These are phyloP conservation scores for Nesoenas mayeri DNA, from an alignment of 2,113 vertebrate species.

Conservation along the genomic window DNA sequence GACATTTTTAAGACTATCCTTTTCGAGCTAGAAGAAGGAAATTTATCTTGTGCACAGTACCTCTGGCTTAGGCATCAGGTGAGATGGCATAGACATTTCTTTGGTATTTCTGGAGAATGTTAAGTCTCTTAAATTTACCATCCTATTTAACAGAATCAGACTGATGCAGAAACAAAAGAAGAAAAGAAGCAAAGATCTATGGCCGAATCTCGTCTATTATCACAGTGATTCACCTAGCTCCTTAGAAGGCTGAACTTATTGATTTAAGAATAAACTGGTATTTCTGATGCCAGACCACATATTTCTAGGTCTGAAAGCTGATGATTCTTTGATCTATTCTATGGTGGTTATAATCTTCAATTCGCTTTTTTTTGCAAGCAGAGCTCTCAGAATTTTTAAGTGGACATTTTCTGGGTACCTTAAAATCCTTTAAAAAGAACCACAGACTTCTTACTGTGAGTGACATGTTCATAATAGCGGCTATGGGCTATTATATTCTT, in stretches of 20 bases:
- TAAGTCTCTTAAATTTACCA: not conserved
- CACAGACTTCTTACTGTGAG: not conserved
- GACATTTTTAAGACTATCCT: conserved; percentile 83
- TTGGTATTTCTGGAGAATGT: not conserved
- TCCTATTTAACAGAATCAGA: not conserved
- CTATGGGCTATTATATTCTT: not conserved
- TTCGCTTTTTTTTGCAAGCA: not conserved
- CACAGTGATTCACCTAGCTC: not conserved
- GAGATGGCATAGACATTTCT: not conserved
- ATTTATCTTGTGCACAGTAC: conserved; percentile 86
- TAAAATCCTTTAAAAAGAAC: not conserved
- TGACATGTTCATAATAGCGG: not conserved
- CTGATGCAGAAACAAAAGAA: not conserved
- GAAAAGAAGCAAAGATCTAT: not conserved
- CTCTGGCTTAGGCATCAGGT: conserved; percentile 96
- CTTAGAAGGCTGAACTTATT: not conserved
- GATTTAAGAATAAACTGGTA: not conserved
- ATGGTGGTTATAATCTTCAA: not conserved
- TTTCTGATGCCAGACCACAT: not conserved
- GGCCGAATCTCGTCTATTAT: not conserved
- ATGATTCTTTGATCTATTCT: not conserved
- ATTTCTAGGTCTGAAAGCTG: not conserved
- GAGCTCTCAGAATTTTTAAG: not conserved
- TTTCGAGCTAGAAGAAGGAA: conserved; percentile 81
- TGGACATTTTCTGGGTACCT: not conserved